These are phyloP conservation scores for Pocillopora damicornis DNA, from an alignment of 64 coral and sea anemone species.

Conservation along the genomic window DNA sequence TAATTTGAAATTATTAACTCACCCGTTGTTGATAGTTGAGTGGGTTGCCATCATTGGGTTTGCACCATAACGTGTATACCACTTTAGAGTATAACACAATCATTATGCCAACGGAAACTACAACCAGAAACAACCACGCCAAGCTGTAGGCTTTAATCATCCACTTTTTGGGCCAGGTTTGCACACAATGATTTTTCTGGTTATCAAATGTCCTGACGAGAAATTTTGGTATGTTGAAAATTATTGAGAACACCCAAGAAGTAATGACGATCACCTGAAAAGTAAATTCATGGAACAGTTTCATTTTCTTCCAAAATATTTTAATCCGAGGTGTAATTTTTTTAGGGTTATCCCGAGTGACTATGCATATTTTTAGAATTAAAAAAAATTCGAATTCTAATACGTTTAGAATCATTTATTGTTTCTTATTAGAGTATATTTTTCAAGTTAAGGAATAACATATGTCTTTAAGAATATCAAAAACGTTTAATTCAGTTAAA, in stretches of 20 bases:
- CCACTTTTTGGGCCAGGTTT: neutral
- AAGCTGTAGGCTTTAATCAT: neutral
- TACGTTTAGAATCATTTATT: too few species aligned
- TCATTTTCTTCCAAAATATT: too few species aligned
- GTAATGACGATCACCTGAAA: neutral
- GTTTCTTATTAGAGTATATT: too few species aligned
- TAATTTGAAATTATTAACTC: neutral
- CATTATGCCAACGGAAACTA: neutral
- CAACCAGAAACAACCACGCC: neutral
- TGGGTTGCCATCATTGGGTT: neutral
- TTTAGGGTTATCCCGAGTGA: too few species aligned
- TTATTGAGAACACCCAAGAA: neutral
- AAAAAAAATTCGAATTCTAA: too few species aligned
- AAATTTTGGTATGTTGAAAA: neutral
- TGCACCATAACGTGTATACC: neutral
- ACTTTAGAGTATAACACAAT: neutral
- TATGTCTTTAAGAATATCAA: too few species aligned
- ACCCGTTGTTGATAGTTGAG: neutral
- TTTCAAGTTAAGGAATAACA: too few species aligned
- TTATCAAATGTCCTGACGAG: neutral
- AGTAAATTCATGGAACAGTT: too few species aligned
- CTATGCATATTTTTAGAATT: too few species aligned
- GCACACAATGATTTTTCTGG: neutral
- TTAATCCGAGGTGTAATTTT: too few species aligned
- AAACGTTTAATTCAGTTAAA: too few species aligned